Base-by-base conservation (phyloP, 2,797 vertebrate species). In the Sebastes wilsoni region DNA sequence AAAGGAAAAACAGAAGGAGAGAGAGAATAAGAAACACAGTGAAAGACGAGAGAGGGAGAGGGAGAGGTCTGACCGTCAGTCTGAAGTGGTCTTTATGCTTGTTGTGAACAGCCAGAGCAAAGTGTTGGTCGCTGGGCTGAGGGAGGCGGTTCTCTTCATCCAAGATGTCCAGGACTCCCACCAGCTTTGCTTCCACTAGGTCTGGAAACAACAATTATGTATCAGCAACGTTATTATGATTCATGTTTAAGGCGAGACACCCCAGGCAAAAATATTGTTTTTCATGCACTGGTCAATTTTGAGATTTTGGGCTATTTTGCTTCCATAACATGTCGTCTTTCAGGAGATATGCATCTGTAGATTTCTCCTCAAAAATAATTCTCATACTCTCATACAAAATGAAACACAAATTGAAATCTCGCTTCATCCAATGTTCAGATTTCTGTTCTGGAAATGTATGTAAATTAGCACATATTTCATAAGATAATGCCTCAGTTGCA, bases 61-160 rank as follows among this genome's bases (percentile, higher is more conserved):
- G 8, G 11, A 7, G 49, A 86, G 34, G n/a, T 69, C 97, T 93
- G 88, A 99, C 98, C 42, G 97, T 98, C 87, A 99, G 96, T 62
- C 98, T 97, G 95, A 99, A 99, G 93, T 99, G 99, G 71, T 99
- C 96, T 92, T 97, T 99, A 88, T 99, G 98, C 72, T 99, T 99
- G 87, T 94, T 97, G 91, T 99, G 98, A 83, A 99, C 95, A 2
- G 93, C 94, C 46, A 97, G 93, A 7, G 98, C 95, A 82, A 99
- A 99, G 92, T 99, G 98, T 34, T 98, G 98, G 92, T 99, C 98
- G 1, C 97, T 99, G 76, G 98, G 92, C 69, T 99, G 98, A 20
- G 99, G 99, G 77, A 99, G 96, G 46, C 98, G 97, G 88, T 98
- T 99, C 94, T 99, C 99, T 93, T 99, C 98, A 89, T 99, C 99